Conservation (phyloP, 2,113 vertebrate species). For the Rhinogobius similis region DNA sequence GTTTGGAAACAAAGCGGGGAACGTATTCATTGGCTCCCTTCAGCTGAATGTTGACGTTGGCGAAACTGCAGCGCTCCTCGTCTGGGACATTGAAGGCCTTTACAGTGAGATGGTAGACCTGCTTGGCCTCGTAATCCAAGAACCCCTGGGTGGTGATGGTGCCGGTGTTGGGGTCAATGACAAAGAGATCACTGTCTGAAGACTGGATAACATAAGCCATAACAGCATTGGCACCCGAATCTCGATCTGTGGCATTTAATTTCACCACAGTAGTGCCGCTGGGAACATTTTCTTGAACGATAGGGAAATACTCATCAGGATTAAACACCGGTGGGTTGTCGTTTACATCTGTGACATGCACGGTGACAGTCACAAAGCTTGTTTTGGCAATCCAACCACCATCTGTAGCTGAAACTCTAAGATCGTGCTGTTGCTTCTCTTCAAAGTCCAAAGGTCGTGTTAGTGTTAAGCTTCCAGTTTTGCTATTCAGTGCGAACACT, state of each 20-base stretch:
- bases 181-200: constrained; percentile 95
- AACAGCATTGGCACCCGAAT: constrained; percentile 89
- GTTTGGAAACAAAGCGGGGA: constrained; percentile 96
- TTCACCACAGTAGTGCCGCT: constrained; percentile 93
- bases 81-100: constrained; percentile 97
- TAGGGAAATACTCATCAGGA: constrained; percentile 88
- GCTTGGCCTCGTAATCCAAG: constrained; percentile 95
- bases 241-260: constrained; percentile 86
- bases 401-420: constrained; percentile 87
- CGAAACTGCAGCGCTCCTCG: constrained; percentile 92
- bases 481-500: constrained; percentile 87
- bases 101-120: constrained; percentile 91
- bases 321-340: constrained; percentile 91
- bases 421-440: constrained; percentile 83
- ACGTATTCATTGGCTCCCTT: constrained; percentile 96
- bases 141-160: constrained; percentile 97
- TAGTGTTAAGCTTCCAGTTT: constrained; percentile 85
- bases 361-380: constrained; percentile 85
- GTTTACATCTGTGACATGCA: constrained; percentile 90
- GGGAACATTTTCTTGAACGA: constrained; percentile 92
- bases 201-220: constrained; percentile 91
- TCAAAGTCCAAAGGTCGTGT: constrained; percentile 89
- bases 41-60: constrained; percentile 88
- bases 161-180: constrained; percentile 95
- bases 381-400: constrained; percentile 93